These are phyloP conservation scores for Steinernema hermaphroditum DNA, from an alignment of 2,888 invertebrate genomes.

Conservation along the genomic window DNA sequence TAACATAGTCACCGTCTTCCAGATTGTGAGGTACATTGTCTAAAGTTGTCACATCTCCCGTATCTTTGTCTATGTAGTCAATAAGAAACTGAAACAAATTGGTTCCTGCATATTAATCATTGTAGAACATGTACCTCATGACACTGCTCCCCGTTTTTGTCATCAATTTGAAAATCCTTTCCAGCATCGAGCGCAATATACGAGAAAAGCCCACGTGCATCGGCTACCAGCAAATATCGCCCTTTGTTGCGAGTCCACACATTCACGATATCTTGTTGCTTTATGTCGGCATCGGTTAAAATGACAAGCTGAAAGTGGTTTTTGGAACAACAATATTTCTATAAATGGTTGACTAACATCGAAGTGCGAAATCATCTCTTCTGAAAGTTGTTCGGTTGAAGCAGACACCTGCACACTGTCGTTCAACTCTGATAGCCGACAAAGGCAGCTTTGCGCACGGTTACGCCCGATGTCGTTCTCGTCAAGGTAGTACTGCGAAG, in stretches of 20 bases:
- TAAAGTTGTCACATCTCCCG: slow-evolving; percentile 88
- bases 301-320: slow-evolving; percentile 77
- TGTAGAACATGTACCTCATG: slow-evolving; percentile 71
- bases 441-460: slow-evolving; percentile 80
- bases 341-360: no score
- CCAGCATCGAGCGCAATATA: slow-evolving; percentile 95
- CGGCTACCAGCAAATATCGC: slow-evolving; percentile 75
- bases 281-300: slow-evolving; percentile 77
- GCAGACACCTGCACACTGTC: slow-evolving; percentile 73
- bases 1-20: slow-evolving; percentile 93
- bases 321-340: no score
- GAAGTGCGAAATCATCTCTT: slow-evolving; percentile 74
- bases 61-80: slow-evolving; percentile 79
- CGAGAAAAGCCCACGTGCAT: slow-evolving; percentile 85
- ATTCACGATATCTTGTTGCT: slow-evolving; percentile 81
- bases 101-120: no score
- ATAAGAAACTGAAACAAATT: slow-evolving; percentile 76
- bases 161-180: slow-evolving; percentile 81
- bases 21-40: slow-evolving; percentile 95
- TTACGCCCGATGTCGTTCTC: slow-evolving; percentile 81
- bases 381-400: slow-evolving; percentile 77
- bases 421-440: slow-evolving; percentile 70
- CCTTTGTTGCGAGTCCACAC: slow-evolving; percentile 77
- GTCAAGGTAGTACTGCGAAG: slow-evolving; percentile 78
- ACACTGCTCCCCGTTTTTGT: slow-evolving; percentile 87